Evolutionary conservation across 2,113 vertebrate species (phyloP).

Genomic region (Pterocles gutturalis): DNA sequence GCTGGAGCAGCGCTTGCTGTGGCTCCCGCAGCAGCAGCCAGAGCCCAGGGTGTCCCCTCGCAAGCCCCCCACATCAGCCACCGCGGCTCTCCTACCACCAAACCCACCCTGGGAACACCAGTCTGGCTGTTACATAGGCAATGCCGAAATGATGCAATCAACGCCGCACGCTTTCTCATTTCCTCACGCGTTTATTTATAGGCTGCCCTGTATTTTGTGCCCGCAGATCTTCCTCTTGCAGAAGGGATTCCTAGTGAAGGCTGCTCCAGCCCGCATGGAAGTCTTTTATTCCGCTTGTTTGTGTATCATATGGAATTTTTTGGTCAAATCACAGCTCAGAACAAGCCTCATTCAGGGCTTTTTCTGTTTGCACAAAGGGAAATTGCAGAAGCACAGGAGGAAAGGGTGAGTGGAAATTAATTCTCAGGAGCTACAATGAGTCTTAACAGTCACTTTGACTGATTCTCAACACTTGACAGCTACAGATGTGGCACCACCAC

Average conservation of each 20-base stretch:
- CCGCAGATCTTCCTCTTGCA: not conserved
- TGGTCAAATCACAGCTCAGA: not conserved
- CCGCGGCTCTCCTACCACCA: too few species aligned
- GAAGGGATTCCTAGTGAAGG: not conserved
- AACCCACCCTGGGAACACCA: not conserved
- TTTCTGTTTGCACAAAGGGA: not conserved
- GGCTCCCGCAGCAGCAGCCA: not conserved
- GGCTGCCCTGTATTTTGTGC: not conserved
- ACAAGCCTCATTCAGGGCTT: not conserved
- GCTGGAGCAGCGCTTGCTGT: not conserved
- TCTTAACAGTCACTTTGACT: not conserved
- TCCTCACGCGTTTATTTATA: not conserved
- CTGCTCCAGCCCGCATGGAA: not conserved
- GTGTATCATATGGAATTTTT: not conserved
- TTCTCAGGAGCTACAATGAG: not conserved
- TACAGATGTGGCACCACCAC: not conserved
- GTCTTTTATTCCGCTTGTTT: rapidly evolving
- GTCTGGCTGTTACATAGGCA: rapidly evolving
- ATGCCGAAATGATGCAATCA: not conserved
- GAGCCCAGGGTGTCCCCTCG: not conserved
- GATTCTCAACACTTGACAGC: not conserved
- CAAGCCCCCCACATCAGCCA: not conserved
- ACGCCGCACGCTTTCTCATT: rapidly evolving
- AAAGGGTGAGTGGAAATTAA: not conserved
- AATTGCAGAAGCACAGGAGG: not conserved